Percentiles rank a stretch among this genome's conserved stretches.
Evolutionary conservation across 53 echinoderm and acorn worm species (phyloP).

Genomic region (Echinarachnius parma): DNA sequence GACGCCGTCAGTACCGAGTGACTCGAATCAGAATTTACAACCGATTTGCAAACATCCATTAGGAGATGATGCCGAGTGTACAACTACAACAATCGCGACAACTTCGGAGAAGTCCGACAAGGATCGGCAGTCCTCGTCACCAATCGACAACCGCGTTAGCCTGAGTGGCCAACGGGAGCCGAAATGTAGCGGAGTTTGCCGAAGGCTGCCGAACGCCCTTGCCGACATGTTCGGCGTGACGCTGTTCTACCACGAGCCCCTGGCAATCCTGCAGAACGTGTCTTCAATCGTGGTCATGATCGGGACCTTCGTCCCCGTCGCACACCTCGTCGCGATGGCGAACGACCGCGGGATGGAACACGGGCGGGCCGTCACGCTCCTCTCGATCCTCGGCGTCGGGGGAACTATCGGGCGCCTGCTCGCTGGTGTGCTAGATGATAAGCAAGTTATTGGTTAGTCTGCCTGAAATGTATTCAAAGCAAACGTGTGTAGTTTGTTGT

Average conservation of each 20-base stretch:
- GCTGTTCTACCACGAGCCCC: conserved; percentile 24
- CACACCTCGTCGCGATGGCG: conserved; percentile 26
- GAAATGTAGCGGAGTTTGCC: too few species aligned
- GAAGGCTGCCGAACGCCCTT: neutral
- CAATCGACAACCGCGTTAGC: too few species aligned
- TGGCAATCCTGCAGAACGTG: conserved; percentile 22
- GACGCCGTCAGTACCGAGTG: too few species aligned
- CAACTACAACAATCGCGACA: too few species aligned
- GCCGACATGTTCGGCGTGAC: conserved; percentile 38
- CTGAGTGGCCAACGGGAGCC: too few species aligned
- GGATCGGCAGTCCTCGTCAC: too few species aligned
- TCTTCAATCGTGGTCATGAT: conserved; percentile 30
- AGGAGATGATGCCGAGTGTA: too few species aligned
- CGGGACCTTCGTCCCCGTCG: conserved; percentile 6
- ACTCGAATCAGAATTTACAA: too few species aligned
- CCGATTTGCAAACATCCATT: too few species aligned
- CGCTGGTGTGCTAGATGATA: conserved; percentile 2
- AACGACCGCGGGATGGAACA: neutral
- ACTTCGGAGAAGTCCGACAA: too few species aligned
- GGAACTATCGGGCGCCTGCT: conserved; percentile 21
- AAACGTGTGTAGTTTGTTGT: too few species aligned
- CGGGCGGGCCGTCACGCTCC: conserved; percentile 3
- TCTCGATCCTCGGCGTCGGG: conserved; percentile 23
- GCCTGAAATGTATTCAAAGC: too few species aligned
- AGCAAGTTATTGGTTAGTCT: conserved; percentile 13